Base-by-base conservation (phyloP, 2,888 invertebrate species). In the Leptogaster cylindrica region DNA sequence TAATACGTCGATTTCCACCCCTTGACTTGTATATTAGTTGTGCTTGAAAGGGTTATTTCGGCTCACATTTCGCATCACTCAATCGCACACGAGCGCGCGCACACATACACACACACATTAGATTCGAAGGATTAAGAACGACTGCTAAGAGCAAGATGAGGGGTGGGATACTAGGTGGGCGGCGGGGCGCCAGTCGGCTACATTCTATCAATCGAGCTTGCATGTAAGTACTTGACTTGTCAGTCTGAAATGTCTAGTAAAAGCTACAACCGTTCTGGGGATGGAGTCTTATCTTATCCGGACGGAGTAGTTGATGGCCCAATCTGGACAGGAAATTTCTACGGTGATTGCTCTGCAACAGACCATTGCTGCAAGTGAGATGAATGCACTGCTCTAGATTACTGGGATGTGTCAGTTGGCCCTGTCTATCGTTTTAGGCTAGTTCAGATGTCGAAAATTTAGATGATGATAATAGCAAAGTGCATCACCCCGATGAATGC, bases 21-120 rank as follows among this genome's bases (percentile, higher is more conserved):
- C 61, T 61, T 61, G 44, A 61, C 61, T 61, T 61, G 44, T 61
- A 61, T 61, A 61, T 61, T 61, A 41, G 61, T 48, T 48, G 20
- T 64, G 44, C 46, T 64, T 33, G 64, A 64, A 64, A 64, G 64
- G 64, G 64, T 64, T 64, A 64, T 64, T 64, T 64, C 64, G 46
- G 64, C 44, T 64, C 64, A 33, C 46, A 64, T 48, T 48, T 48
- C 33, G 33, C 46, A 64, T 64, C 64, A 64, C 31, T 64, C 64
- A 64, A 46, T 48, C 64, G 48, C 31, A 64, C 27, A 48, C 44
- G 44, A 28, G 44, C 61, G 23, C 28, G 23, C 44, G 23, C 33
- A 55, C 55, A 10, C 16, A 55, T 39, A 39, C 16, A 44, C 61
- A 61, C 6, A 25, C 4, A n/a, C 23, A 48, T 23, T 12, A 48